phyloP scores from a whole-genome alignment of 2,113 vertebrate genomes.

The Chlorocebus sabaeus region DNA sequence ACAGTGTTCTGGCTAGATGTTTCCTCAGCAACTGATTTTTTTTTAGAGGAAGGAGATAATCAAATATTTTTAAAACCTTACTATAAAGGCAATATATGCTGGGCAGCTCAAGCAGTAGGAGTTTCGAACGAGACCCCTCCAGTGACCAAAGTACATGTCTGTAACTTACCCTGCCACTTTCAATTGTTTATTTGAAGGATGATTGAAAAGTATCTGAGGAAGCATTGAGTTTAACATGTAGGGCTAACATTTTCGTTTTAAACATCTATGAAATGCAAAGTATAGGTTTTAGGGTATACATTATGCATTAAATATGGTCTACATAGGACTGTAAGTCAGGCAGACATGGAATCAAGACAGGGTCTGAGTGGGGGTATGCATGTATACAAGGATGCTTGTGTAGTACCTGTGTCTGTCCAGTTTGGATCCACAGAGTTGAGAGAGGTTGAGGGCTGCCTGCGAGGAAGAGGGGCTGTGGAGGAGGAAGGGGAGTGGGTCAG shows the following conservation, averaged over 20 bases:
- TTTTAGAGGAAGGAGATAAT: neutral
- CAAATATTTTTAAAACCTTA: neutral
- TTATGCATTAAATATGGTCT: neutral
- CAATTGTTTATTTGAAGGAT: neutral
- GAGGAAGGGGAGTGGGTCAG: neutral
- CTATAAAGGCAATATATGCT: neutral
- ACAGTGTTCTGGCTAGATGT: neutral
- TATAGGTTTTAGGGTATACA: neutral
- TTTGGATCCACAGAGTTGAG: neutral
- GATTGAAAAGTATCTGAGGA: neutral
- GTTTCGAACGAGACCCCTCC: neutral
- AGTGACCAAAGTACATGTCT: neutral
- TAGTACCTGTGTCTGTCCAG: neutral
- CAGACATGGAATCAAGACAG: neutral
- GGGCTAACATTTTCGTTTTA: neutral
- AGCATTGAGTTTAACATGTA: neutral
- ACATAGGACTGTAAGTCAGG: neutral
- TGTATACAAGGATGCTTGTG: accelerated
- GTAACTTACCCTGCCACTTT: neutral
- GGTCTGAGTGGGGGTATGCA: neutral
- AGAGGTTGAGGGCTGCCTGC: neutral
- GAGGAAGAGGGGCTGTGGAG: too few species aligned
- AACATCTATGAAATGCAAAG: neutral
- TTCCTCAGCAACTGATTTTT: neutral
- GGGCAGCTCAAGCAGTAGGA: neutral